These are phyloP conservation scores for Gryllus bimaculatus DNA, from an alignment of 1,140 invertebrate species.

Conservation along the genomic window DNA sequence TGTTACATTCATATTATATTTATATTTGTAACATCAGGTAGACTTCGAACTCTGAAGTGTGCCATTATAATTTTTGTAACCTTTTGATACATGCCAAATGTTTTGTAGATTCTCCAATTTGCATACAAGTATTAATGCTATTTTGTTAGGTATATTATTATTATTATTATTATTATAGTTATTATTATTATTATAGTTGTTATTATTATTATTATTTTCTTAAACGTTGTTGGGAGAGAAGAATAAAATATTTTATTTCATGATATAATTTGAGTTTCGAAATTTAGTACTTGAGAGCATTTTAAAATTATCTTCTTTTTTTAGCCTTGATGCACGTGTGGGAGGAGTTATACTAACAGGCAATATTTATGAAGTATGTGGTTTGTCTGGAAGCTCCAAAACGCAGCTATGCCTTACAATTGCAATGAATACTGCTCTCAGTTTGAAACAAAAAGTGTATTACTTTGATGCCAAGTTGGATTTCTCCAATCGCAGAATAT, in stretches of 20 bases:
- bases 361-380: constrained; percentile 61
- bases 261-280: not conserved
- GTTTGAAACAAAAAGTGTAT: constrained; percentile 36
- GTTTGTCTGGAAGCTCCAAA: constrained; percentile 56
- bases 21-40: not conserved
- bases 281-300: not conserved
- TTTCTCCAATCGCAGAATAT: constrained; percentile 46
- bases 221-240: no score
- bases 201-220: no score
- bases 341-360: constrained; percentile 53
- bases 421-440: constrained; percentile 38
- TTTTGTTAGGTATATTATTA: constrained; percentile 1
- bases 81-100: constrained; percentile 11
- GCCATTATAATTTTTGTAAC: constrained; percentile 17
- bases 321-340: constrained; percentile 53
- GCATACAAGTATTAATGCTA: no score
- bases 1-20: not conserved
- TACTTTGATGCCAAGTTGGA: constrained; percentile 57
- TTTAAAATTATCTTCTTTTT: constrained; percentile 25
- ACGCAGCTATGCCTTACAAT: constrained; percentile 54
- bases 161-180: no score
- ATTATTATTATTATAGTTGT: no score
- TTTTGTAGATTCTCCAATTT: no score
- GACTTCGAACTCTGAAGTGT: not conserved
- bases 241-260: not conserved